These are phyloP conservation scores for Clostera curtula DNA, from an alignment of 2,888 invertebrate genomes.

Conservation along the genomic window DNA sequence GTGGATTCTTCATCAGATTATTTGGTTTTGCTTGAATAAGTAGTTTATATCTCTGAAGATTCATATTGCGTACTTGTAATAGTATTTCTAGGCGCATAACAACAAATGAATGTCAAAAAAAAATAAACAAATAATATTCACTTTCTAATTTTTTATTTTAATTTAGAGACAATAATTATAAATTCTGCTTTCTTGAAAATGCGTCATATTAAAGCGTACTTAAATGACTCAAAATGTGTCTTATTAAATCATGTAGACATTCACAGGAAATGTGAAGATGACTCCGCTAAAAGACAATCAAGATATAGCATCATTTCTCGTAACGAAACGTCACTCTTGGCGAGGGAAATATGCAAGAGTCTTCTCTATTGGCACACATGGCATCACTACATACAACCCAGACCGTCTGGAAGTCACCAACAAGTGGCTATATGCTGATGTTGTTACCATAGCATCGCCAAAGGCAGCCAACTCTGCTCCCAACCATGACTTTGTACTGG, in stretches of 20 bases:
- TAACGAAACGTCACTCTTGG: conserved; percentile 99
- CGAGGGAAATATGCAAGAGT: conserved; percentile 99
- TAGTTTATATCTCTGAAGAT: no score
- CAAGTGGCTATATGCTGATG: conserved; percentile 90
- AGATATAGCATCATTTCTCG: conserved; percentile 97
- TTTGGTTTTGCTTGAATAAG: no score
- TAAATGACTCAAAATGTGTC: no score
- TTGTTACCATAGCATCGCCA: conserved; percentile 80
- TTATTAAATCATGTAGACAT: conserved; percentile 5
- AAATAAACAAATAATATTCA: no score
- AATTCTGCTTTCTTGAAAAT: no score
- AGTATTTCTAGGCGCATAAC: no score
- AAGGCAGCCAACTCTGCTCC: conserved; percentile 71
- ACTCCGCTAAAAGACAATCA: conserved; percentile 92
- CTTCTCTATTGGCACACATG: conserved; percentile 95
- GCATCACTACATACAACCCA: conserved; percentile 97
- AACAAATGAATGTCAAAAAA: no score
- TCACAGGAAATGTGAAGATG: conserved; percentile 78
- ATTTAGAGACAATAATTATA: no score
- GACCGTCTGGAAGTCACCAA: conserved; percentile 82
- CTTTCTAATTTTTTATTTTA: no score
- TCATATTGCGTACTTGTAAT: no score
- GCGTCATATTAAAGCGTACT: no score
- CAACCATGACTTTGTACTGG: conserved; percentile 84
- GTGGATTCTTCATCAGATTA: conserved; percentile 54